Percentiles rank a stretch among this genome's conserved stretches.
Evolutionary conservation across 2,113 vertebrate genomes (phyloP).

Genomic region (Erpornis zantholeuca): DNA sequence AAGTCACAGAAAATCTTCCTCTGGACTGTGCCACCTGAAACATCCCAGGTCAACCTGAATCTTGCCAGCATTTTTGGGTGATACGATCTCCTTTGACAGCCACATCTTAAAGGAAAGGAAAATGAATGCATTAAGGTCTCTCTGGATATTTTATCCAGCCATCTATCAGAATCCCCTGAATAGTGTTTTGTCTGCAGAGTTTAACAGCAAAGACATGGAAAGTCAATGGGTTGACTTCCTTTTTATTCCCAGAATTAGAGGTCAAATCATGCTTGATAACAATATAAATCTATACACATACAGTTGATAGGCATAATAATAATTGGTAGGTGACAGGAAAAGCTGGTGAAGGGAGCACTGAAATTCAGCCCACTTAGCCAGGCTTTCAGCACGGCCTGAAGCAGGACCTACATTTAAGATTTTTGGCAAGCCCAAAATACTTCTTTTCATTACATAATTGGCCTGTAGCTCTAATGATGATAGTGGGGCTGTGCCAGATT

Average conservation of each 20-base stretch:
- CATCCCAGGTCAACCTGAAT: background rate
- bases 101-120: background rate
- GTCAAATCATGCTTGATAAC: conserved; percentile 9
- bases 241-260: background rate
- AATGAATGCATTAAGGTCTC: conserved; percentile 30
- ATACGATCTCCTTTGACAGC: background rate
- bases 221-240: background rate
- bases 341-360: background rate
- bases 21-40: background rate
- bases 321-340: background rate
- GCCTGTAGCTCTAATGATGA: conserved; percentile 63
- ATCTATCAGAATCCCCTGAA: background rate
- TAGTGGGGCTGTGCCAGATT: conserved; percentile 64
- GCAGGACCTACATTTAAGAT: conserved; percentile 38
- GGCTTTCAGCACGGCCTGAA: background rate
- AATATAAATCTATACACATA: background rate
- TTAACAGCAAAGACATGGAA: conserved; percentile 22
- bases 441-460: conserved; percentile 63
- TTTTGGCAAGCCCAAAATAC: conserved; percentile 57
- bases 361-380: conserved; percentile 46
- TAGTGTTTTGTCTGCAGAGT: conserved; percentile 3
- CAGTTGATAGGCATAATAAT: conserved; percentile 3
- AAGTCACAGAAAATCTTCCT: background rate
- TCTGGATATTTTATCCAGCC: conserved; percentile 29
- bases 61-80: background rate